Base-by-base conservation (phyloP, 2,888 invertebrate species). In the Protodeltote pygarga region DNA sequence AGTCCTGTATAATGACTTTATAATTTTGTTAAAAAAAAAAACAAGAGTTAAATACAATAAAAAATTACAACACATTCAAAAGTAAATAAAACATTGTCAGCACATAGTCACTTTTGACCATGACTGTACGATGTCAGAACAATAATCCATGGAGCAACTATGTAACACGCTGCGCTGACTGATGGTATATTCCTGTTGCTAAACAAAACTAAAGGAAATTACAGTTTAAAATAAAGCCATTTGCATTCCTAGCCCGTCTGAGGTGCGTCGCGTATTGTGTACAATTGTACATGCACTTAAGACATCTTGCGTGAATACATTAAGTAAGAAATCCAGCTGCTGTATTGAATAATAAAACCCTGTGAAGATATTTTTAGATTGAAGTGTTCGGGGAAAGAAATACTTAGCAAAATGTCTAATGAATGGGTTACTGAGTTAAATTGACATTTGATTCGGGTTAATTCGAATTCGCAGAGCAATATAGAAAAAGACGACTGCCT, bases 211-310 rank as follows among this genome's bases (percentile, higher is more conserved):
- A 39, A 42, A 72, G 65, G 71, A 75, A 73, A 75, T 73, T 68
- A 63, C 66, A 71, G 64, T 74, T 68, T 65, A 55, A 71, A 75
- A 77, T 75, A 71, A 75, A 72, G 70, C 66, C 62, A 73, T 79
- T 79, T 71, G 67, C 72, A 79, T 79, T 70, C 77, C 44, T 38
- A 40, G 42, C 53, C 37, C 37, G 45, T 54, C 50, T 46, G 41
- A 53, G 57, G 54, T 51, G 55, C 65, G 65, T 66, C 68, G 58
- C 42, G 23, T 47, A 52, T 47, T 49, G 46, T 65, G 52, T 25
- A 47, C 53, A 59, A 58, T 60, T 73, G 67, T 70, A 61, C 64
- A 71, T 64, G 70, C 62, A 63, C 71, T 71, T 71, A 70, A 58
- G 49, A 64, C 61, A 65, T 72, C 65, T 71, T 63, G 61, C 67